Evolutionary conservation across 2,113 vertebrate species (phyloP).

Genomic region (Leptobrachium ailaonicum): DNA sequence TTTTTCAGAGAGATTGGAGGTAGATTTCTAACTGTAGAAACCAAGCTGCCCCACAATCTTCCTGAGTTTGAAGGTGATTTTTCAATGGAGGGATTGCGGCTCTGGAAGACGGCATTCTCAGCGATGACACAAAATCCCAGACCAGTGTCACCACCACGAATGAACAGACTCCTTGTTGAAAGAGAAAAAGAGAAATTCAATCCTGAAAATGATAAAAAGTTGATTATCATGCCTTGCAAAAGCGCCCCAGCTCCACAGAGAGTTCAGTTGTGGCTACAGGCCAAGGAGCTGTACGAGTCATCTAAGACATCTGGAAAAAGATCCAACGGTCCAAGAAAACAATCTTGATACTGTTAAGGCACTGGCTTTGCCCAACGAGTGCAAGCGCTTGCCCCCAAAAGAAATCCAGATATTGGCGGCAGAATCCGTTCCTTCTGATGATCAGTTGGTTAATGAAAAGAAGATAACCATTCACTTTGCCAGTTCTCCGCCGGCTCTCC

Average conservation of each 20-base stretch:
- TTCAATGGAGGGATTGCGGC: constrained; percentile 85
- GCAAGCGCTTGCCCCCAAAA: constrained; percentile 64
- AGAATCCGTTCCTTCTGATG: constrained; percentile 53
- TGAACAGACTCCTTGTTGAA: constrained; percentile 56
- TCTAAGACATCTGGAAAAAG: constrained; percentile 73
- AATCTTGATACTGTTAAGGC: constrained; percentile 55
- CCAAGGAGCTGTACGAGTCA: constrained; percentile 86
- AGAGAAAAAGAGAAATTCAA: constrained; percentile 63
- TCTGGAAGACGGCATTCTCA: constrained; percentile 95
- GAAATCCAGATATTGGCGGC: constrained; percentile 54
- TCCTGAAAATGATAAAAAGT: constrained; percentile 79
- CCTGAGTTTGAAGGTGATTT: constrained; percentile 90
- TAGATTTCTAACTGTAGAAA: constrained; percentile 81
- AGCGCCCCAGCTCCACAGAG: constrained; percentile 85
- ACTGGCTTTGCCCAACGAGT: constrained; percentile 50
- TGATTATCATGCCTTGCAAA: constrained; percentile 91
- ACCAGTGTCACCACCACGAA: constrained; percentile 68
- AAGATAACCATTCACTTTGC: constrained; percentile 42
- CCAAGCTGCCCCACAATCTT: constrained; percentile 83
- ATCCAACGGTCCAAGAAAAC: constrained; percentile 56
- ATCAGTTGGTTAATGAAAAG: not conserved
- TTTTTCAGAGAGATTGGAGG: constrained; percentile 86
- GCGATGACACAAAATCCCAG: constrained; percentile 84
- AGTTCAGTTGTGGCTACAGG: constrained; percentile 90
- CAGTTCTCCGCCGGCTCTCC: constrained; percentile 60